Conservation (phyloP, 2,113 vertebrate genomes). For the Sceloporus tristichus region DNA sequence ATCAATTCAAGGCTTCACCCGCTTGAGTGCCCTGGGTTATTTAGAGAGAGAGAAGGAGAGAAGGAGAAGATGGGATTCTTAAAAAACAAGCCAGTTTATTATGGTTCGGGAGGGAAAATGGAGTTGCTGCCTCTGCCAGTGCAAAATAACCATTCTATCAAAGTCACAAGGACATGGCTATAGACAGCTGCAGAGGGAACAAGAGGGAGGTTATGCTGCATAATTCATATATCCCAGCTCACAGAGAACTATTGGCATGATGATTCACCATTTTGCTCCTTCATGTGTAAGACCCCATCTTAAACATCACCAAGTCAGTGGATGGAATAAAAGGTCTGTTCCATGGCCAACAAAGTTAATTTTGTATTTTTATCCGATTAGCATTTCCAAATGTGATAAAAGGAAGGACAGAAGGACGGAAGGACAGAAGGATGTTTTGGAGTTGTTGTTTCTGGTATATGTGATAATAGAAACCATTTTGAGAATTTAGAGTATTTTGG, state of each 20-base stretch:
- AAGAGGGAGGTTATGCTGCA: not conserved
- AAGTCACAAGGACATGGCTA: not conserved
- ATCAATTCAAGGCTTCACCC: not conserved
- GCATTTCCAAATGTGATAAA: not conserved
- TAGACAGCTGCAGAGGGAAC: not conserved
- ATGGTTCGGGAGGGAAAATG: not conserved
- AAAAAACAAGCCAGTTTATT: not conserved
- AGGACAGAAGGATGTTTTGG: not conserved
- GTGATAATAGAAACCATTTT: not conserved
- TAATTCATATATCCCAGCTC: not conserved
- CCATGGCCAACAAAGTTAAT: not conserved
- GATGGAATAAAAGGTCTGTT: not conserved
- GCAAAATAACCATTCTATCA: not conserved
- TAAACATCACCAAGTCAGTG: accelerated
- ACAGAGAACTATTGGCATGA: not conserved
- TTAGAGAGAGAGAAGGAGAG: not conserved
- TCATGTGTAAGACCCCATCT: accelerated
- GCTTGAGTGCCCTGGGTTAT: not conserved
- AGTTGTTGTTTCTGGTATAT: not conserved
- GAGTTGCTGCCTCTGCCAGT: too few relatives aligned
- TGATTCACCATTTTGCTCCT: not conserved
- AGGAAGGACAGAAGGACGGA: not conserved
- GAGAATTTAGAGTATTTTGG: too few relatives aligned
- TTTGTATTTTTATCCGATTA: not conserved
- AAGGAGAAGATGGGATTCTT: not conserved